Conservation (phyloP, 2,113 vertebrate species). For the Sprattus sprattus region DNA sequence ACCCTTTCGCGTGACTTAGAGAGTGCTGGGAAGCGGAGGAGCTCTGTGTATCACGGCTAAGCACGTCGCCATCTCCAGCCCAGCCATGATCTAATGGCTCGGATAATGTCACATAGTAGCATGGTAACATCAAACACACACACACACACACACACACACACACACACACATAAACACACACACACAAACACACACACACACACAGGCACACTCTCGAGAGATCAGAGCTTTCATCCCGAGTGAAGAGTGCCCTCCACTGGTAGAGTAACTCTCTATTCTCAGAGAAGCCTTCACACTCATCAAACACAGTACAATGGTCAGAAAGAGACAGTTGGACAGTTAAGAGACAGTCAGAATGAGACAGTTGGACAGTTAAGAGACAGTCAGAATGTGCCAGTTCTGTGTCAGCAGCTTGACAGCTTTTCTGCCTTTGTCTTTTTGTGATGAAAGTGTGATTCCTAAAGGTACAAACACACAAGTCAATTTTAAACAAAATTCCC, state of each 20-base stretch:
- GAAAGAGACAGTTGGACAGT: not conserved
- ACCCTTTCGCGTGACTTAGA: not conserved
- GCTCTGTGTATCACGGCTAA: not conserved
- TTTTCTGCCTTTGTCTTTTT: not conserved
- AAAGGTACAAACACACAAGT: not conserved
- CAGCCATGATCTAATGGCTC: not conserved
- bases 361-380: no score
- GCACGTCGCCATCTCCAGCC: not conserved
- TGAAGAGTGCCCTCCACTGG: conserved; percentile 17
- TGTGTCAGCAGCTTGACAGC: not conserved
- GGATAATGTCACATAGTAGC: not conserved
- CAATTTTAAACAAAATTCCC: not conserved
- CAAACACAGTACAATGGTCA: not conserved
- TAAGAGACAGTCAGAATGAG: not conserved
- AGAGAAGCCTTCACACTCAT: not conserved
- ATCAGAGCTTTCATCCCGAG: not conserved
- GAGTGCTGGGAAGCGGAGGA: not conserved
- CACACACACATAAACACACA: not conserved
- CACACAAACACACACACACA: not conserved
- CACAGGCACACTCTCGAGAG: not conserved
- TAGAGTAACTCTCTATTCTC: not conserved
- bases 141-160: not conserved
- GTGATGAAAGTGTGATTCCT: not conserved
- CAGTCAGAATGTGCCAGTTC: no score
- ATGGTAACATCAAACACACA: not conserved